Evolutionary conservation across 1,140 invertebrate species (phyloP).

Genomic region (Pseudoatta argentina): DNA sequence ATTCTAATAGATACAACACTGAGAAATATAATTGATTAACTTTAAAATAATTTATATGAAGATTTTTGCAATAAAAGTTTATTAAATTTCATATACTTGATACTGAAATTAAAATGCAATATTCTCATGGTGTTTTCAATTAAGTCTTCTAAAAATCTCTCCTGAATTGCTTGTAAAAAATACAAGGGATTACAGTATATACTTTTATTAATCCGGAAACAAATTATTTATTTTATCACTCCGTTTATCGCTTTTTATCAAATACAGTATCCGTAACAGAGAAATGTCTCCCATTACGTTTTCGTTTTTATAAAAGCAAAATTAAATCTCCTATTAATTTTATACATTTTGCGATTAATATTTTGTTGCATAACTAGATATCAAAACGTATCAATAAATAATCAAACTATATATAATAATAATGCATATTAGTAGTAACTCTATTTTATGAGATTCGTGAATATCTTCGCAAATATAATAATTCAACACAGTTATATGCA

Average conservation of each 20-base stretch:
- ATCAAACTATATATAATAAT: not conserved
- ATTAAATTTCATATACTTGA: not conserved
- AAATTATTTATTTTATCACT: not conserved
- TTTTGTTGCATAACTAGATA: not conserved
- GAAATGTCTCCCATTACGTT: not conserved
- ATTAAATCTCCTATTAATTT: constrained; percentile 9
- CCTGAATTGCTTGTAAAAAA: not conserved
- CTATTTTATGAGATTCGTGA: not conserved
- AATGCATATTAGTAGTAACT: not conserved
- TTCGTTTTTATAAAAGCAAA: not conserved
- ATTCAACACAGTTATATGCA: not conserved
- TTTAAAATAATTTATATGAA: not conserved
- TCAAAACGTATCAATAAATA: not conserved
- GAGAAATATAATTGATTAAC: not conserved
- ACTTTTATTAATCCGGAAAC: not conserved
- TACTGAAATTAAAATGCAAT: not conserved
- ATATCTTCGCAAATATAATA: not conserved
- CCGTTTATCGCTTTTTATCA: not conserved
- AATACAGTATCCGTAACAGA: not conserved
- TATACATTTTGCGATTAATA: not conserved
- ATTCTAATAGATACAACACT: not conserved
- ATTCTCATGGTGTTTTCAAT: not conserved
- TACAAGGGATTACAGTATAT: not conserved
- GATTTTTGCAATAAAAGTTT: too few relatives aligned
- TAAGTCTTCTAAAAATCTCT: not conserved